phyloP scores from a whole-genome alignment of 2,113 vertebrate species.

The Xiphias gladius region DNA sequence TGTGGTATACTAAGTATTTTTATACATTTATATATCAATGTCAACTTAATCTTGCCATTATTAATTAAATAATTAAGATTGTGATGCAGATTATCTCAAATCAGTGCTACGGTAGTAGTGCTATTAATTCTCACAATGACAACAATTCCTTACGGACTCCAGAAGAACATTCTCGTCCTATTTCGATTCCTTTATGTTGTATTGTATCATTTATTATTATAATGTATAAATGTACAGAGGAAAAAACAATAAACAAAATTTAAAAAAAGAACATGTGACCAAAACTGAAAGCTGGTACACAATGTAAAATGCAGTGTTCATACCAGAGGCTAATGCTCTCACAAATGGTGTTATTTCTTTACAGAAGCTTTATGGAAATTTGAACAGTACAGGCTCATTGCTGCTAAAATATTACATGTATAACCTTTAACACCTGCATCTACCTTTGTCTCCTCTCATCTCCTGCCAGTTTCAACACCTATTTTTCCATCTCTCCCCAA shows the following conservation, averaged over 20 bases:
- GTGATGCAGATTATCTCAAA: constrained; percentile 28
- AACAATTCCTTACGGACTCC: not conserved
- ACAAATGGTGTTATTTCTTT: not conserved
- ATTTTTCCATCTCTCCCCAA: constrained; percentile 5
- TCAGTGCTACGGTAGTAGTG: constrained; percentile 1
- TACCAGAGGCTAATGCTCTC: not conserved
- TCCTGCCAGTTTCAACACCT: constrained; percentile 6
- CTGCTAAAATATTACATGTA: constrained; percentile 27
- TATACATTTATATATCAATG: constrained; percentile 5
- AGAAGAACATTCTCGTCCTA: no score
- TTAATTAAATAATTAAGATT: constrained; percentile 14
- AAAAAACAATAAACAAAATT: not conserved
- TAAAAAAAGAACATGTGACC: not conserved
- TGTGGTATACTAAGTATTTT: not conserved
- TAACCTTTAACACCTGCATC: constrained; percentile 20
- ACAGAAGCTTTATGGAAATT: not conserved
- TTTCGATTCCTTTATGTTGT: not conserved
- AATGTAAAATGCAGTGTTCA: not conserved
- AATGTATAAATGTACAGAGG: no score
- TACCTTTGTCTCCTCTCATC: constrained; percentile 14
- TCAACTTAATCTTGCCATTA: constrained; percentile 7
- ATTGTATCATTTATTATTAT: no score
- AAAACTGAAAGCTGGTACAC: not conserved
- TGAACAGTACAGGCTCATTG: not conserved
- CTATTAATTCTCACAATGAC: not conserved